phyloP scores from a whole-genome alignment of 2,888 invertebrate species.

The Siphlonurus alternatus region DNA sequence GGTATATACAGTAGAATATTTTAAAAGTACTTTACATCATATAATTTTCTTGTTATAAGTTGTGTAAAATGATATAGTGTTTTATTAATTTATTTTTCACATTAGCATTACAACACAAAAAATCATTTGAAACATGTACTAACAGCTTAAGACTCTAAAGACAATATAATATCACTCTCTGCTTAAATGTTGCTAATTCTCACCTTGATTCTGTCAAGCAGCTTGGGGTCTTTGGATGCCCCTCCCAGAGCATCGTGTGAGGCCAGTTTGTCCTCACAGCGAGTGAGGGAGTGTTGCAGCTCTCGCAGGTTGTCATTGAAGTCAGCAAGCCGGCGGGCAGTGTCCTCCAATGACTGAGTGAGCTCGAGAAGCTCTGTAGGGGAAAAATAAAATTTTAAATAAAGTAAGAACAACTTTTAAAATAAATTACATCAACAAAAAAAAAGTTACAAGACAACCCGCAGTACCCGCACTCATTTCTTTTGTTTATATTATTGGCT shows the following conservation, averaged over 20 bases:
- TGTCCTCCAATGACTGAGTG: slow-evolving; percentile 66
- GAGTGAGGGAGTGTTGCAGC: slow-evolving; percentile 65
- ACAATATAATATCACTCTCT: background rate
- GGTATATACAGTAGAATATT: no score
- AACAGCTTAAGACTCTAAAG: background rate
- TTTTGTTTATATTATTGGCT: no score
- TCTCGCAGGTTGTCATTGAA: slow-evolving; percentile 72
- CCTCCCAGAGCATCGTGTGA: slow-evolving; percentile 55
- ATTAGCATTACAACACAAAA: background rate
- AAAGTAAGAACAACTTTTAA: no score
- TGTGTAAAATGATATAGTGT: no score
- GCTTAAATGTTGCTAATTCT: background rate
- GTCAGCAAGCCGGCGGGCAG: slow-evolving; percentile 62
- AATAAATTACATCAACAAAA: no score
- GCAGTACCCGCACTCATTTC: no score
- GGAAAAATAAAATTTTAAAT: slow-evolving; percentile 9
- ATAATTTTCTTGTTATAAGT: no score
- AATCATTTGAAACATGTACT: no score
- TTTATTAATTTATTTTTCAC: no score
- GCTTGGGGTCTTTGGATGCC: slow-evolving; percentile 64
- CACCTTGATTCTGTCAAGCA: slow-evolving; percentile 66
- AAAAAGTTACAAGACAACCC: no score
- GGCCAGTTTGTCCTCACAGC: slow-evolving; percentile 73
- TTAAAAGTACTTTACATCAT: background rate
- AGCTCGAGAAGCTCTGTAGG: slow-evolving; percentile 46